These are phyloP conservation scores for Acanthochromis polyacanthus DNA, from an alignment of 2,113 vertebrate genomes.

Conservation along the genomic window DNA sequence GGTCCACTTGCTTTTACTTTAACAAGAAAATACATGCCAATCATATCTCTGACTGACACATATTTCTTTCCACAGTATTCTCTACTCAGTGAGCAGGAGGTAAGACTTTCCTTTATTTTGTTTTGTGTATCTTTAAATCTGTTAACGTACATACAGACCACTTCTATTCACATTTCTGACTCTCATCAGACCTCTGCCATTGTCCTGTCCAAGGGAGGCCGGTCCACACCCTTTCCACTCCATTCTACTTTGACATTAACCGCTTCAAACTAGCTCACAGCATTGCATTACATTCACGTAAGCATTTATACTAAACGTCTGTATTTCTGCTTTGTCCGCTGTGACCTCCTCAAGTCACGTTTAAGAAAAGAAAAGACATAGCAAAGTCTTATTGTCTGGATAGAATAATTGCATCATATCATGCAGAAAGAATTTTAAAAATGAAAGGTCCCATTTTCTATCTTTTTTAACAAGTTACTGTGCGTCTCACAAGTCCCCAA, in stretches of 20 bases:
- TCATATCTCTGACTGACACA: background rate
- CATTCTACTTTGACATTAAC: background rate
- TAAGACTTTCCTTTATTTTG: slow-evolving; percentile 32
- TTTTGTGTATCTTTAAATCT: background rate
- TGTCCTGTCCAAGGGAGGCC: slow-evolving; percentile 34
- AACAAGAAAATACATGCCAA: background rate
- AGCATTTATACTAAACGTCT: too few relatives aligned
- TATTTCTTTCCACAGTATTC: slow-evolving; percentile 55
- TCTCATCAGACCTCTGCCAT: background rate
- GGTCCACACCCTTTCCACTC: slow-evolving; percentile 15
- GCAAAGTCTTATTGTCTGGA: too few relatives aligned
- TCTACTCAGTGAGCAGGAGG: slow-evolving; percentile 33
- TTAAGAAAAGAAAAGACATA: too few relatives aligned
- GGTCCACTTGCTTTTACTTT: background rate
- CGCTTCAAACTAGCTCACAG: too few relatives aligned
- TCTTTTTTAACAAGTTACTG: too few relatives aligned
- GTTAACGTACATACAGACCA: background rate
- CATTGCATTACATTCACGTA: too few relatives aligned
- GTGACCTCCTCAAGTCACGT: too few relatives aligned
- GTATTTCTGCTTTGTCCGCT: too few relatives aligned
- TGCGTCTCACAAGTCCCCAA: too few relatives aligned
- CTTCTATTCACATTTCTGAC: background rate
- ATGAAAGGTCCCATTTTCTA: too few relatives aligned
- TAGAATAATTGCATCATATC: background rate
- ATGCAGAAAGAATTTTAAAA: background rate